Evolutionary conservation across 2,888 invertebrate genomes (phyloP).

Genomic region (Cosmia pyralina): DNA sequence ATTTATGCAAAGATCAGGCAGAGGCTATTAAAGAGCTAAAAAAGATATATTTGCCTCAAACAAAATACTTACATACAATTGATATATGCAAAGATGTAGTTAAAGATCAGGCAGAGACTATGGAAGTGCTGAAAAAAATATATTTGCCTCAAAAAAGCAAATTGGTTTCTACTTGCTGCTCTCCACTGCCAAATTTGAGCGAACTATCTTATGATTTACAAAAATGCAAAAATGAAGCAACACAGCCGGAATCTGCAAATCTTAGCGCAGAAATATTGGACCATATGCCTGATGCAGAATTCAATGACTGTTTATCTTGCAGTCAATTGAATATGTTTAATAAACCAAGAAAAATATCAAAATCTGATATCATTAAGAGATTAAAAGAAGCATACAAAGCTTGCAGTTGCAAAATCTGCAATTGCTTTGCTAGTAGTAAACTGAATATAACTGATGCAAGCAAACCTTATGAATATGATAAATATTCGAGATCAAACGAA

Average conservation of each 20-base stretch:
- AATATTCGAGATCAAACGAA: conserved; percentile 65
- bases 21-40: conserved; percentile 16
- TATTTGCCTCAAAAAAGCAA: conserved; percentile 28
- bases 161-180: conserved; percentile 9
- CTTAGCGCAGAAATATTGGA: conserved; percentile 67
- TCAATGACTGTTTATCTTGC: conserved; percentile 33
- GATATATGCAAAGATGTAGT: conserved; percentile 7
- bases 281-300: conserved; percentile 70
- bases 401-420: conserved; percentile 84
- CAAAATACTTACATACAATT: too few relatives aligned
- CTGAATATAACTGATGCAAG: conserved; percentile 62
- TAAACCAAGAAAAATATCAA: conserved; percentile 52
- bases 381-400: conserved; percentile 80
- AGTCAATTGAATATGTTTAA: conserved; percentile 6
- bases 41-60: conserved; percentile 29
- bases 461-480: conserved; percentile 73
- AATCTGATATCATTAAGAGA: conserved; percentile 74
- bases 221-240: neutral
- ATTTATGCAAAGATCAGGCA: conserved; percentile 5
- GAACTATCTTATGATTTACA: neutral
- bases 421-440: conserved; percentile 73
- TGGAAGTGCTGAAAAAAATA: conserved; percentile 18
- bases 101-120: conserved; percentile 2
- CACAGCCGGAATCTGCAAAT: neutral
- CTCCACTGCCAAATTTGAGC: neutral